phyloP scores from a whole-genome alignment of 2,888 invertebrate genomes.

The Parapristionchus giblindavisi region DNA sequence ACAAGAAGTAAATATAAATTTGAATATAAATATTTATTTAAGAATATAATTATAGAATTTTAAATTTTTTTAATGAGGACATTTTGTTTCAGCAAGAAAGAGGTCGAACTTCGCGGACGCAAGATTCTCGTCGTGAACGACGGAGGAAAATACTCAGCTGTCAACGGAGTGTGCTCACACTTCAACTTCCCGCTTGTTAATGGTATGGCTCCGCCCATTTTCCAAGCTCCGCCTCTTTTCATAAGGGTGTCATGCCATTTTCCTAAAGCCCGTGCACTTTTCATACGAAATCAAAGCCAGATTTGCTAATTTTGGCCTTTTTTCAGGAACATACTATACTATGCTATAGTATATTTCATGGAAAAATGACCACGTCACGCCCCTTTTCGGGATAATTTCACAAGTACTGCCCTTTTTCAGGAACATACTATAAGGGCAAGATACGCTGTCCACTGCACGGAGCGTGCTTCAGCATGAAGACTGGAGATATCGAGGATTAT shows the following conservation, averaged over 20 bases:
- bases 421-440: constrained; percentile 83
- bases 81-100: constrained; percentile 11
- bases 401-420: constrained; percentile 54
- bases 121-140: constrained; percentile 83
- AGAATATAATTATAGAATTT: not conserved
- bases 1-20: not conserved
- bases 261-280: not conserved
- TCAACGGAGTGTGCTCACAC: constrained; percentile 92
- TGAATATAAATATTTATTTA: not conserved
- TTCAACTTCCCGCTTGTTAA: constrained; percentile 85
- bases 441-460: constrained; percentile 96
- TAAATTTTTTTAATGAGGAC: not conserved
- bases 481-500: constrained; percentile 95
- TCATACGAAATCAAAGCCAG: not conserved
- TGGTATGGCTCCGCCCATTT: constrained; percentile 70
- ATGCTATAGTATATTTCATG: not conserved
- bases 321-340: not conserved
- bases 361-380: no score
- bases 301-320: not conserved
- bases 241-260: not conserved
- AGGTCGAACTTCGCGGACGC: constrained; percentile 28
- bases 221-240: no score
- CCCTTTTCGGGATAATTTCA: no score
- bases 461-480: constrained; percentile 85
- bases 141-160: constrained; percentile 79